A percentile compares a stretch with the other conserved stretches of the same genome.
These are phyloP conservation scores for Yponomeuta malinellus DNA, from an alignment of 2,888 invertebrate species.

Conservation along the genomic window DNA sequence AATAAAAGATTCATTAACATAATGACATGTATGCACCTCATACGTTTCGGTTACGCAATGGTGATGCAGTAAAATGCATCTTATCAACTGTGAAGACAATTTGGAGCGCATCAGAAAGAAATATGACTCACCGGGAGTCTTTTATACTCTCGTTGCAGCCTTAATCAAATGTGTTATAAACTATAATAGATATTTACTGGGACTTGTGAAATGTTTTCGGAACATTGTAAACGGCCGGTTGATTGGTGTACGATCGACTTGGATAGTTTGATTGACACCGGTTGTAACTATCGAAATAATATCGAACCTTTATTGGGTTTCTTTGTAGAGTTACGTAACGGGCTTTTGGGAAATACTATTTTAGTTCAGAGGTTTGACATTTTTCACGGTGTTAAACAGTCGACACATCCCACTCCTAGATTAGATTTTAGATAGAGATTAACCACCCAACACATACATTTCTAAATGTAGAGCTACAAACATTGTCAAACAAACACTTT, in stretches of 20 bases:
- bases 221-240: background rate
- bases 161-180: background rate
- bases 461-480: background rate
- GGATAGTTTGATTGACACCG: background rate
- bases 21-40: background rate
- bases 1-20: conserved; percentile 7
- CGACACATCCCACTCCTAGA: too few species aligned
- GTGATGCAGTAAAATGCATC: background rate
- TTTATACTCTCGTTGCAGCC: background rate
- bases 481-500: background rate
- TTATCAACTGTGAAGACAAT: background rate
- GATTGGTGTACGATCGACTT: background rate
- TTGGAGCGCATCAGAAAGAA: background rate
- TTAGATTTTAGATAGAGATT: too few species aligned
- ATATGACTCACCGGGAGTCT: background rate
- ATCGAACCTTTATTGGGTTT: background rate
- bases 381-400: too few species aligned
- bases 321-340: background rate
- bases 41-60: background rate
- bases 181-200: background rate
- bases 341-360: background rate
- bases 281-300: background rate
- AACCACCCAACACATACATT: too few species aligned
- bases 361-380: too few species aligned
- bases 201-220: conserved; percentile 5